Conservation (phyloP, 1,140 invertebrate genomes). For the Acromyrmex echinatior region DNA sequence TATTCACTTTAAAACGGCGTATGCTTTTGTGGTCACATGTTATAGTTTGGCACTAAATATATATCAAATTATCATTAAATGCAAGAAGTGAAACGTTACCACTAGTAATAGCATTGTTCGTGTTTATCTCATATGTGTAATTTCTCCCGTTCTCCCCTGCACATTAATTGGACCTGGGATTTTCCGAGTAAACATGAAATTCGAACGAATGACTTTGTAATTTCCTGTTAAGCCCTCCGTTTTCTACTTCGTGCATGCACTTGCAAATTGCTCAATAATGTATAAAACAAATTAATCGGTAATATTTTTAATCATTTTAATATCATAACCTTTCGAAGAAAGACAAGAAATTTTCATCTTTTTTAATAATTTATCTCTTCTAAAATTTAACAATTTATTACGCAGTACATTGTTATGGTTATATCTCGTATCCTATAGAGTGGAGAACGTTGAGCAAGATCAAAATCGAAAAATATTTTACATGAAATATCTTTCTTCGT, state of each 20-base stretch:
- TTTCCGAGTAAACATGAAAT: background rate
- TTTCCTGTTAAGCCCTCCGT: background rate
- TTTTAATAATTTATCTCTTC: background rate
- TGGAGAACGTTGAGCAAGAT: background rate
- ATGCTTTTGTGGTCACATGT: no score
- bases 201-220: background rate
- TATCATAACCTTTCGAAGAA: background rate
- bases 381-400: background rate
- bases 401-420: background rate
- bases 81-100: no score
- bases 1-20: no score
- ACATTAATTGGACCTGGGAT: background rate
- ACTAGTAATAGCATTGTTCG: no score
- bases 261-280: background rate
- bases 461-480: background rate
- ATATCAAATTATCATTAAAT: no score
- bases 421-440: background rate
- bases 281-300: background rate
- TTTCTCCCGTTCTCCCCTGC: background rate
- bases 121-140: no score
- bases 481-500: background rate
- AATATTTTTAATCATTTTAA: background rate
- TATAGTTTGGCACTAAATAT: no score
- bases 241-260: background rate
- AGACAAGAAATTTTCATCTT: background rate